phyloP scores from a whole-genome alignment of 2,888 invertebrate species.

The Acanthoscelides obtectus region DNA sequence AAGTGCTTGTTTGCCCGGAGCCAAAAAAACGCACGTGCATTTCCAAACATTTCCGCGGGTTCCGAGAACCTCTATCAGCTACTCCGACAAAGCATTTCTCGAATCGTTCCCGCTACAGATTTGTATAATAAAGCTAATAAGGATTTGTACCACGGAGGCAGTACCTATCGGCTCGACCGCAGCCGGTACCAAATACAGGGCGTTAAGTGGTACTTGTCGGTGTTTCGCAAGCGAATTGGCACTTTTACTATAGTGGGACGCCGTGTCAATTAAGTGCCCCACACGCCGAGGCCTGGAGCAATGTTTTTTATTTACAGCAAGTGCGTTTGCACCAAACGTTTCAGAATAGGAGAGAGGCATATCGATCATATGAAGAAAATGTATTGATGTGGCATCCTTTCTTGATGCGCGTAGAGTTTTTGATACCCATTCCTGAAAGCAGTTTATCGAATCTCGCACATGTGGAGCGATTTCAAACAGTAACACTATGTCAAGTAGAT shows the following conservation, averaged over 20 bases:
- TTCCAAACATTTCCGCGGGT: neutral
- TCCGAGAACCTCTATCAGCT: neutral
- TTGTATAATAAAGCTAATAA: slow-evolving; percentile 14
- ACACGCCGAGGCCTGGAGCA: neutral
- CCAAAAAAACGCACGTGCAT: neutral
- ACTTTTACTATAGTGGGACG: neutral
- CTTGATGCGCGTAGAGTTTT: no score
- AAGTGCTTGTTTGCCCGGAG: neutral
- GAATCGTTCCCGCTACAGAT: slow-evolving; percentile 8
- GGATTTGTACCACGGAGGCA: slow-evolving; percentile 4
- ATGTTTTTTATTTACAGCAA: neutral
- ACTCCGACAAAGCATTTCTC: slow-evolving; percentile 1
- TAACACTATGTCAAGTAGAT: no score
- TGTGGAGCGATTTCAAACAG: no score
- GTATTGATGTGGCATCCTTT: no score
- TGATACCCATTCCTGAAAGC: no score
- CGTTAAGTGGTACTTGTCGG: slow-evolving; percentile 5
- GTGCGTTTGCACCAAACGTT: neutral
- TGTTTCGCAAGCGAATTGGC: neutral
- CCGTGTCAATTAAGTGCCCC: neutral
- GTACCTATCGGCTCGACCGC: neutral
- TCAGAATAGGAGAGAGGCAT: no score
- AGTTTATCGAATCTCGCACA: no score
- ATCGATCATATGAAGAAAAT: no score
- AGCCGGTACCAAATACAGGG: slow-evolving; percentile 13